Conservation (phyloP, 2,797 vertebrate species). For the Helarctos malayanus region DNA sequence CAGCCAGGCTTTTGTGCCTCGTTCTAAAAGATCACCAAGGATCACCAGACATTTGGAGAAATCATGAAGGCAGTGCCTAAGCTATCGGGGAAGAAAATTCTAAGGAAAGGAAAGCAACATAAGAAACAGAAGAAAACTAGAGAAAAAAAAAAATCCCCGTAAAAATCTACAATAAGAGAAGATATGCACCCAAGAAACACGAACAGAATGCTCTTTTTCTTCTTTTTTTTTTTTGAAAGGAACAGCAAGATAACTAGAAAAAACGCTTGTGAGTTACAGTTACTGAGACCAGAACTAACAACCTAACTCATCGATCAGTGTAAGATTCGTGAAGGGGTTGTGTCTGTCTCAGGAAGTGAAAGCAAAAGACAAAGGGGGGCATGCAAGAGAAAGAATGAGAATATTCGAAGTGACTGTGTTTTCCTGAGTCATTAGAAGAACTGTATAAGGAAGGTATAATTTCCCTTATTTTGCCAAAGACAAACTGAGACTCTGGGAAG, state of each 20-base stretch:
- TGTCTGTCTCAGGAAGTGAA: not conserved
- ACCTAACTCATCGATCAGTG: not conserved
- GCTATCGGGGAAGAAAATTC: not conserved
- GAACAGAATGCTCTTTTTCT: not conserved
- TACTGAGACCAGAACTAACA: not conserved
- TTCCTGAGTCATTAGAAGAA: not conserved
- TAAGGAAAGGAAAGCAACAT: not conserved
- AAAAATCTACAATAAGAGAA: not conserved
- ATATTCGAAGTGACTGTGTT: not conserved
- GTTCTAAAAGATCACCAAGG: not conserved
- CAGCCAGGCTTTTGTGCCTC: not conserved
- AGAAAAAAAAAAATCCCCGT: not conserved
- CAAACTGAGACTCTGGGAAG: not conserved
- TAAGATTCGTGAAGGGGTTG: not conserved
- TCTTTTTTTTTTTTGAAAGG: not conserved
- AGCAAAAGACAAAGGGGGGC: not conserved
- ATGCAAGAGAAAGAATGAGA: not conserved
- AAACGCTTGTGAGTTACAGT: not conserved
- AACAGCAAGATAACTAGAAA: constrained; percentile 23
- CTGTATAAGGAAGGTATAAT: not conserved
- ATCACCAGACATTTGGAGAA: not conserved
- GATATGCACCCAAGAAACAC: not conserved
- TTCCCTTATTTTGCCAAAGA: not conserved
- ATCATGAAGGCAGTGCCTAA: not conserved
- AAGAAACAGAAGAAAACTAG: not conserved